Evolutionary conservation across 2,888 invertebrate species (phyloP), one percentile per base, ranked within the genome.

Genomic region (Sinhomidia bicolor): DNA sequence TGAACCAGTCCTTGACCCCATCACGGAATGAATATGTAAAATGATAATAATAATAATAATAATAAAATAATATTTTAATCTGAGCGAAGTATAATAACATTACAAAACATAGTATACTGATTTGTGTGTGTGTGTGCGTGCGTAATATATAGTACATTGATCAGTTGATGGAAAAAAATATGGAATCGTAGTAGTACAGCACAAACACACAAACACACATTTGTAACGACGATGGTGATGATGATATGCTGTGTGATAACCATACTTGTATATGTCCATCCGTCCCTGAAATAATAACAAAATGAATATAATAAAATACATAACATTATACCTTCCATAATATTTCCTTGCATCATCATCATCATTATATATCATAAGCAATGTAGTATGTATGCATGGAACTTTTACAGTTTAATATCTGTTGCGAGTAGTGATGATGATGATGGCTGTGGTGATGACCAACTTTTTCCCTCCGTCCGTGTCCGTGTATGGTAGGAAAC

Each of bases 1-100:
- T 89, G 89, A 89, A 89, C 91, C 89, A 92, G 92, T 92, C 92
- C 92, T 92, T 92, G 92, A 92, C 92, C 92, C 91, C 90, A 85
- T 91, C 90, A 90, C 89, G 88, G 84, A 83, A 88, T 62, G 47
- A 74, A 78, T 86, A 83, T 76, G 83, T 57, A 79, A 83, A 83
- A 79, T 88, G 44, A 29, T 60, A 17, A 36, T 85, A 85, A 78
- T 65, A 83, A 51, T 74, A 57, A 62, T 62, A 76, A 36, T 44
- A 81, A 71, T 54, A 62, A 51, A 76, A 36, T 44, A 81, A 71
- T 54, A 68, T 32, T 54, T 78, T 78, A 36, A 57, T 78, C 74
- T 74, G 9, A 12, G 10, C 36, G 36, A n/a, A 57, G 36, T 29
- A 47, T 78, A 17, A 41, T 78, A 51, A 57, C 29, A 47, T 26